Percentiles rank a stretch among this genome's conserved stretches.
These are phyloP conservation scores for Terrapene triunguis DNA, from an alignment of 2,113 vertebrate species.

Conservation along the genomic window DNA sequence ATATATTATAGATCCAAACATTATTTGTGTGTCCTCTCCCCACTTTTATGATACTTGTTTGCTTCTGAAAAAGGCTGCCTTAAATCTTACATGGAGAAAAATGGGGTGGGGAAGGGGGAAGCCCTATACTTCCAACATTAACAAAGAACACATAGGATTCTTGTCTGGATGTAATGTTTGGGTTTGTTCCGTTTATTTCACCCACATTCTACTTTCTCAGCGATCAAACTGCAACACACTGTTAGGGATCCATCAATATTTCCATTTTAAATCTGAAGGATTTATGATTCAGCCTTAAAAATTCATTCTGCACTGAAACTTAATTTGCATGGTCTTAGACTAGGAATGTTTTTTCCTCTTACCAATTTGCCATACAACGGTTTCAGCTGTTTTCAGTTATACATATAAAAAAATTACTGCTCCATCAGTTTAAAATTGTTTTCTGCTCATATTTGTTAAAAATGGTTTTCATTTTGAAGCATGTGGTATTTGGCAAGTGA, in stretches of 20 bases:
- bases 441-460: not conserved
- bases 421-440: not conserved
- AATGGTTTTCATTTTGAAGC: slow-evolving; percentile 7
- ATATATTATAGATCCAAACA: not conserved
- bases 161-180: not conserved
- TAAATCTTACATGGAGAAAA: not conserved
- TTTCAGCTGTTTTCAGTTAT: not conserved
- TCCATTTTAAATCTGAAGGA: slow-evolving; percentile 19
- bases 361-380: not conserved
- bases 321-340: not conserved
- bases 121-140: not conserved
- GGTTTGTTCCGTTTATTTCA: not conserved
- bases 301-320: not conserved
- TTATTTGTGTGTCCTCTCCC: not conserved
- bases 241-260: not conserved
- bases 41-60: not conserved
- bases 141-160: not conserved
- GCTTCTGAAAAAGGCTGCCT: not conserved
- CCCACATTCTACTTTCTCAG: slow-evolving; percentile 23
- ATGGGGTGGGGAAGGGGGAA: not conserved
- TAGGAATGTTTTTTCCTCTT: not conserved
- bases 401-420: not conserved
- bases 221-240: not conserved
- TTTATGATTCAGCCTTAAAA: not conserved
- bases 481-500: slow-evolving; percentile 7